These are phyloP conservation scores for Tromatobia lineatoria DNA, from an alignment of 2,888 invertebrate species.

Conservation along the genomic window DNA sequence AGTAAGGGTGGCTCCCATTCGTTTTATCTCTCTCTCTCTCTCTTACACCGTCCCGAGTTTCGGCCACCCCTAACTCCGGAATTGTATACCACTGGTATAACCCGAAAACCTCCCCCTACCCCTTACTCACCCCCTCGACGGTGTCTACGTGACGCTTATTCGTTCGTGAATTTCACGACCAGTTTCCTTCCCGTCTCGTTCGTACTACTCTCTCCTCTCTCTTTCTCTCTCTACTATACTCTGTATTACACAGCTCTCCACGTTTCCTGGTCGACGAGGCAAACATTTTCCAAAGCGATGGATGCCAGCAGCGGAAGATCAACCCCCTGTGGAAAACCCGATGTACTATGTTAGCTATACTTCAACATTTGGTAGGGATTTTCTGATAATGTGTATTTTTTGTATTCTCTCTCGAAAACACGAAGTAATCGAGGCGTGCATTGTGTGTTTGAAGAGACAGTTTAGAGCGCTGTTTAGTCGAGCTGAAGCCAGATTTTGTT, in stretches of 20 bases:
- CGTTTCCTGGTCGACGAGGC: constrained; percentile 62
- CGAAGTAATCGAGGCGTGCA: constrained; percentile 7
- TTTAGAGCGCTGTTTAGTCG: constrained; percentile 25
- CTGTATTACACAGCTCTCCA: constrained; percentile 47
- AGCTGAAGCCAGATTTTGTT: background rate
- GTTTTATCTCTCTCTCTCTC: constrained; percentile 15
- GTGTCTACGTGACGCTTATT: constrained; percentile 66
- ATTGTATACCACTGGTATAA: constrained; percentile 57
- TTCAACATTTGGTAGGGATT: constrained; percentile 33
- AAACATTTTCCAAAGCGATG: constrained; percentile 59
- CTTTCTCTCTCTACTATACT: constrained; percentile 4
- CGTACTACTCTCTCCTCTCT: constrained; percentile 8
- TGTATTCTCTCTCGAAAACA: background rate
- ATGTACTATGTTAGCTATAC: constrained; percentile 2
- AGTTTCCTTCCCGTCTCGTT: constrained; percentile 62
- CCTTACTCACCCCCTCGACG: constrained; percentile 47
- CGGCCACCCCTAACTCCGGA: constrained; percentile 57
- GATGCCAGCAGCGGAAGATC: constrained; percentile 16
- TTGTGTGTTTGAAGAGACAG: background rate
- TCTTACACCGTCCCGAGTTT: constrained; percentile 66
- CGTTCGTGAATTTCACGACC: constrained; percentile 74
- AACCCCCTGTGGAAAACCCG: constrained; percentile 43
- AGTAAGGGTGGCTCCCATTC: constrained; percentile 73
- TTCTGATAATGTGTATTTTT: constrained; percentile 26
- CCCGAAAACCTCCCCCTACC: constrained; percentile 53